Conservation (phyloP, 2,797 vertebrate species). For the Pangasius krempfi region DNA sequence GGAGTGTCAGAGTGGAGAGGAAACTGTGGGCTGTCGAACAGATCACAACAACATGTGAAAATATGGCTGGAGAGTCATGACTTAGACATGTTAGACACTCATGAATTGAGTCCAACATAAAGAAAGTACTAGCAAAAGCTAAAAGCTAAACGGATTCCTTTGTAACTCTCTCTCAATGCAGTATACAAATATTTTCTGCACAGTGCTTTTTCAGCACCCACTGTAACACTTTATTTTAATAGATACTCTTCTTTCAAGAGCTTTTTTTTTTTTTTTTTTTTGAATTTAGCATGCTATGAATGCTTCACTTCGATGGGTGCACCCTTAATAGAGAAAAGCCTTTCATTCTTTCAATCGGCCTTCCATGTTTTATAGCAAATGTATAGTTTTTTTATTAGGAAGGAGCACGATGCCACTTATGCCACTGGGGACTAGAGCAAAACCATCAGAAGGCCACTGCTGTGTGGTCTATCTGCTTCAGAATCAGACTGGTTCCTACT, state of each 20-base stretch:
- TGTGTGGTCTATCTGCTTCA: conserved; percentile 72
- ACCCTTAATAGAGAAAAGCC: background rate
- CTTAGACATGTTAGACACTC: conserved; percentile 16
- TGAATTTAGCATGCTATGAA: background rate
- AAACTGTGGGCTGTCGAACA: conserved; percentile 44
- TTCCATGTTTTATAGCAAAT: conserved; percentile 14
- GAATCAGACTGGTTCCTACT: conserved; percentile 60
- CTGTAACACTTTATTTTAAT: conserved; percentile 23
- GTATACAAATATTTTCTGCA: conserved; percentile 16
- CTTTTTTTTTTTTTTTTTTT: background rate
- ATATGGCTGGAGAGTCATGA: conserved; percentile 27
- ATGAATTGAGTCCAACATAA: conserved; percentile 5
- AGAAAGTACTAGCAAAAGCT: background rate
- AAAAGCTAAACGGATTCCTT: conserved; percentile 11
- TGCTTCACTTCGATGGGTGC: background rate
- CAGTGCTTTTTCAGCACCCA: background rate
- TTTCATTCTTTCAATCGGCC: conserved; percentile 22
- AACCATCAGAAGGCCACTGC: conserved; percentile 63
- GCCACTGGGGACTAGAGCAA: conserved; percentile 59
- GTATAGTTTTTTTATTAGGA: conserved; percentile 57
- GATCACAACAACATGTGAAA: conserved; percentile 34
- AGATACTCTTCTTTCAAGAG: background rate
- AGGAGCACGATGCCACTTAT: conserved; percentile 54
- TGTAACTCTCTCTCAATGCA: background rate
- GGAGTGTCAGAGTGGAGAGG: conserved; percentile 38